Conservation (phyloP, 2,797 vertebrate species). For the Paramormyrops hopkinsi region DNA sequence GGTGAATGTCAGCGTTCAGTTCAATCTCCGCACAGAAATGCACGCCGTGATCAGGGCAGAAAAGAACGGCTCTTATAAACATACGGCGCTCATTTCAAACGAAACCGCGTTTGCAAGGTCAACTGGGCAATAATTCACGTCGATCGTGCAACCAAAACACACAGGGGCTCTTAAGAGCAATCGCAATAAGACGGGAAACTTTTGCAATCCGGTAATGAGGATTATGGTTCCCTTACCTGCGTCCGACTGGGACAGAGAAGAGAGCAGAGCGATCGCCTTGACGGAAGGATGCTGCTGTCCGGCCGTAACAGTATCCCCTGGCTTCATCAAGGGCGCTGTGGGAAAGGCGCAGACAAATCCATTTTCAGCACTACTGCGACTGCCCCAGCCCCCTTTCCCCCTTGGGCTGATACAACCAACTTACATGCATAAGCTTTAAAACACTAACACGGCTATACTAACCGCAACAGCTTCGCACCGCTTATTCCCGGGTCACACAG, state of each 20-base stretch:
- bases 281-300: constrained; percentile 24
- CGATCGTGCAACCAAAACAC: background rate
- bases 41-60: background rate
- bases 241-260: constrained; percentile 10
- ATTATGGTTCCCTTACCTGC: constrained; percentile 21
- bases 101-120: background rate
- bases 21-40: background rate
- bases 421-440: background rate
- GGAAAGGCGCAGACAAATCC: constrained; percentile 25
- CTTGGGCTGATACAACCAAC: background rate
- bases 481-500: background rate
- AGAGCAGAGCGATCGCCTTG: constrained; percentile 2
- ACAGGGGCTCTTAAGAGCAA: background rate
- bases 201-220: background rate
- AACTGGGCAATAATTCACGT: background rate
- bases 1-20: background rate
- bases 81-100: background rate
- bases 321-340: background rate
- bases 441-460: background rate
- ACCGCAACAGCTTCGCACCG: background rate
- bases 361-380: constrained; percentile 16
- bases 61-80: background rate
- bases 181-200: background rate
- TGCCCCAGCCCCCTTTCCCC: background rate
- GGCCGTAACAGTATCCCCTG: constrained; percentile 2